Percentiles rank a stretch among this genome's conserved stretches.
Conservation (phyloP, 2,888 invertebrate genomes). For the Asteroscopus sphinx region DNA sequence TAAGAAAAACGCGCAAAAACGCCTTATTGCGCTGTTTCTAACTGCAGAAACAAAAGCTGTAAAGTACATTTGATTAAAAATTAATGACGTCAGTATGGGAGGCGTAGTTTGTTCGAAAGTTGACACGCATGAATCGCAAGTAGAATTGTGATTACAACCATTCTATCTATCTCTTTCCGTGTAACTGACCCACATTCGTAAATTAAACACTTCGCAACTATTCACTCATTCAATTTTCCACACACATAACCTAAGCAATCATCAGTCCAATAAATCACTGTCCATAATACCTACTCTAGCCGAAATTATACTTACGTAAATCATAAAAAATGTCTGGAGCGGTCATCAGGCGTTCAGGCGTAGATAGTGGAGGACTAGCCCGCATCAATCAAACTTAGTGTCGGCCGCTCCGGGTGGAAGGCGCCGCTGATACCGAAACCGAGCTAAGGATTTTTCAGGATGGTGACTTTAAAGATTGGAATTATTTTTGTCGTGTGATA, state of each 20-base stretch:
- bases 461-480: conserved; percentile 1
- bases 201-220: conserved; percentile 15
- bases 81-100: too few species aligned
- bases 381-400: conserved; percentile 70
- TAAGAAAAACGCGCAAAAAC: too few species aligned
- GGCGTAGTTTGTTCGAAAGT: too few species aligned
- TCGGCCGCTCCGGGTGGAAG: conserved; percentile 26
- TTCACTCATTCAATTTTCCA: conserved; percentile 21
- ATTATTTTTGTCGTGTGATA: neutral
- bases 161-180: too few species aligned
- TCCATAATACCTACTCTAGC: conserved; percentile 54
- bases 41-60: too few species aligned
- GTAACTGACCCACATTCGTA: neutral
- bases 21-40: too few species aligned
- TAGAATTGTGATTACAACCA: too few species aligned
- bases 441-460: conserved; percentile 9
- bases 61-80: too few species aligned
- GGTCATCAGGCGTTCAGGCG: conserved; percentile 54
- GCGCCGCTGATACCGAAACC: conserved; percentile 25
- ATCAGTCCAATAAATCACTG: conserved; percentile 58
- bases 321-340: conserved; percentile 59
- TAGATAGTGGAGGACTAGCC: conserved; percentile 57
- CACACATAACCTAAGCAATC: conserved; percentile 28
- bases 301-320: conserved; percentile 63
- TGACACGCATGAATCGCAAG: too few species aligned